Conservation (phyloP, 2,888 invertebrate genomes). For the Agrochola litura region DNA sequence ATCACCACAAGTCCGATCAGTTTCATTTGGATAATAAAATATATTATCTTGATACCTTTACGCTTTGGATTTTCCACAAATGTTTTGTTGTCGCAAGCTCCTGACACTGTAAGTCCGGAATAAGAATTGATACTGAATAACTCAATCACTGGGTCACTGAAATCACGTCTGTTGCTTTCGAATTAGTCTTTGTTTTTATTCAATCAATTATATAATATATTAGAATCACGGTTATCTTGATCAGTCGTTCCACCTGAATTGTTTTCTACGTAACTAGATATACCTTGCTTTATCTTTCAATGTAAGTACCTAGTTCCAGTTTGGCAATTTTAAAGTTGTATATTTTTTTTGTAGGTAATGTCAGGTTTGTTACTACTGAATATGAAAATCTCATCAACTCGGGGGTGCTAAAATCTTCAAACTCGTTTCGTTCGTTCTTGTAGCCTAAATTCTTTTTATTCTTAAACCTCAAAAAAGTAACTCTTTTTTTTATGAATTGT, state of each 20-base stretch:
- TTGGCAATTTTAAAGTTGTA: not conserved
- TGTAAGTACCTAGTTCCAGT: not conserved
- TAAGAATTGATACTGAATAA: not conserved
- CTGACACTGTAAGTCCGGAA: no score
- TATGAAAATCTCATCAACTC: not conserved
- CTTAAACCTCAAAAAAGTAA: not conserved
- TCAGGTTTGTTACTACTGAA: not conserved
- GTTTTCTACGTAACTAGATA: conserved; percentile 4
- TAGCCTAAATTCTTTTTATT: not conserved
- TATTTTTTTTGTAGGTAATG: not conserved
- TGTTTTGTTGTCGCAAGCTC: not conserved
- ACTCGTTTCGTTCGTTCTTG: not conserved
- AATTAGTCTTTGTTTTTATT: not conserved
- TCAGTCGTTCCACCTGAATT: conserved; percentile 5
- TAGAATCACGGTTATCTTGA: conserved; percentile 7
- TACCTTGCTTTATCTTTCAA: conserved; percentile 11
- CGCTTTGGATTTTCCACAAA: conserved; percentile 15
- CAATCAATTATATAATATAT: not conserved
- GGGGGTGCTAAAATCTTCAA: not conserved
- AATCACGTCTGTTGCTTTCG: conserved; percentile 9
- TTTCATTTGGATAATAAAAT: not conserved
- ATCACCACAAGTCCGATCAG: not conserved
- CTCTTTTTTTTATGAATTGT: not conserved
- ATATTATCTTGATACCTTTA: not conserved
- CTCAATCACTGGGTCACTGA: conserved; percentile 15